Evolutionary conservation across 2,113 vertebrate genomes (phyloP), one percentile per base, ranked within the genome.

Genomic region (Oncorhynchus nerka): DNA sequence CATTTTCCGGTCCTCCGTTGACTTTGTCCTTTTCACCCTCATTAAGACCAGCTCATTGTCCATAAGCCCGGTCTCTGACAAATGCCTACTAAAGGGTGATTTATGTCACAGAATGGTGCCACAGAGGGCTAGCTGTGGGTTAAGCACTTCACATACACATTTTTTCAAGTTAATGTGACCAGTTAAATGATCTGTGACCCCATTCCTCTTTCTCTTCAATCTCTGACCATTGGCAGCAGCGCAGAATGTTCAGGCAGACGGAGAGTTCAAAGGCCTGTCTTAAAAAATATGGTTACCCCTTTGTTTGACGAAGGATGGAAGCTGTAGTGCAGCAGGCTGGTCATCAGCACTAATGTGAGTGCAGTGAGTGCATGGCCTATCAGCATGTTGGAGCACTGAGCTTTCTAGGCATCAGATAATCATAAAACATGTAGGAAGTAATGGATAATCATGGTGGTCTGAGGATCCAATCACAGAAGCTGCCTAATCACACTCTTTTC

Each of bases 141-240:
- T 77, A 80, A 88, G 85, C 83, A 81, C 87, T 87, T 87, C 81
- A 76, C 83, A 85, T 75, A 45, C 77, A 85, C 89, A 91, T 91
- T 91, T 89, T 91, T 89, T 81, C 79, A 74, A 87, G 84, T 87
- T 87, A 91, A 90, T 89, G 87, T 79, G 87, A 81, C 79, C 79
- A 81, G 78, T 87, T 86, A 82, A 88, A 76, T 89, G 89, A 91
- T 89, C 88, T 84, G 79, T 87, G 89, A 90, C 83, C 85, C 79
- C 9, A 19, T 70, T 70, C 66, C 79, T 81, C 77, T 68, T 76
- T 83, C 71, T 66, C 22, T 26, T 69, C 64, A 66, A 28, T 81
- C 79, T 68, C 65, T 77, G 73, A 75, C 75, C 64, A 79, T 79
- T 75, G 82, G 77, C 78, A 74, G 85, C 64, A 62, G 71, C 12